Base-by-base conservation (phyloP, 2,888 invertebrate genomes). In the Apeira syringaria region DNA sequence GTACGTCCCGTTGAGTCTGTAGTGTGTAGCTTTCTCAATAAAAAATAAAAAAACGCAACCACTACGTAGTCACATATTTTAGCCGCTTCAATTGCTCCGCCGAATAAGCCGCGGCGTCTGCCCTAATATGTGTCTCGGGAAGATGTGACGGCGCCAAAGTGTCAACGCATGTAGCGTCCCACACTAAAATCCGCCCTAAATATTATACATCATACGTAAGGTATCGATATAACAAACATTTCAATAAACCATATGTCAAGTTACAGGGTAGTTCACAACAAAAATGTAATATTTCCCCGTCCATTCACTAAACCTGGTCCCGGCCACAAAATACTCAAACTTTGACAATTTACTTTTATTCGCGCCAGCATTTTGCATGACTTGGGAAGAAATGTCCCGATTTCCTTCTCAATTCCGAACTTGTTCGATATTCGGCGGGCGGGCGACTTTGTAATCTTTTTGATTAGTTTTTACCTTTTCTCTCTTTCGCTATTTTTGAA, bases 311-410 rank as follows among this genome's bases (percentile, higher is more conserved):
- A 42, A 45, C 25, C 46, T 11, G 32, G 38, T 39, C 46, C 38
- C 38, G 50, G 64, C 69, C 69, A 58, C 68, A 53, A 63, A 72
- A 66, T 65, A 68, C 61, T 64, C 61, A 68, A 81, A 82, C 75
- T 84, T 85, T 76, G 64, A 68, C 79, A 80, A 81, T 84, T 77
- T 69, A 64, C 68, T 78, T 80, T 81, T 80, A 79, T 81, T 79
- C 68, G 59, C 69, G 61, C 64, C 68, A 66, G 57, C 67, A 68
- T 76, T 83, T 82, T 81, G 78, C 83, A 81, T 78, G 74, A 66
- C 61, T 68, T 66, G 64, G 66, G 56, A 56, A 58, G 63, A 67
- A 72, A 60, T 50, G 66, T 71, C 64, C 64, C 74, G 69, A 67
- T 73, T 75, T 70, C 75, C 61, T 77, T 77, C 80, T 74, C 82